Base-by-base conservation (phyloP, 2,113 vertebrate genomes). In the Alaudala cheleensis region DNA sequence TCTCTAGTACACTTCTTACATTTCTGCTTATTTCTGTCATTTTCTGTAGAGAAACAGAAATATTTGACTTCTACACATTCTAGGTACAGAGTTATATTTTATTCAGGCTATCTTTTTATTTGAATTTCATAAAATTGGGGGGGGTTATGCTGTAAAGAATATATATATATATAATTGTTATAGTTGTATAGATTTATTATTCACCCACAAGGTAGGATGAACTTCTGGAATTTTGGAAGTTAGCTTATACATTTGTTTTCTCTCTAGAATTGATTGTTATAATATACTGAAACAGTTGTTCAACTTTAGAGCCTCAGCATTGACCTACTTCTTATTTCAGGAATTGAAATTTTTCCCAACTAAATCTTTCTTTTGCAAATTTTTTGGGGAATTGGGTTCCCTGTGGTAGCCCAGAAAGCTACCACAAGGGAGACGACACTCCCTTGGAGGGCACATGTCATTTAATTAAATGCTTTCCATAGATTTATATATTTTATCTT, bases 291-390 rank as follows among this genome's bases (percentile, higher is more conserved):
- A 62, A 1, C 12, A 58, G 62, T n/a, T 23, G 31, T 56, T 42
- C 21, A 81, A 4, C 5, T 50, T 89, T 15, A 67, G 64, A 60
- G 1, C 6, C 6, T 69, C 57, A 47, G 44, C 21, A 10, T 56
- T 0, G 0, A 24, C 9, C 44, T 69, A 23, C 2, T 51, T 79
- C 8, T 74, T 60, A 58, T 71, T 85, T 62, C 10, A 70, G n/a
- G 24, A 69, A 11, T 1, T 45, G 2, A 53, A 15, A 4, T 40
- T 77, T 70, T 78, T n/a, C 4, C 37, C 24, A 64, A 15, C 2
- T 26, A 81, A 54, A 28, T 8, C 2, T 76, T 67, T 42, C 3
- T 31, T 49, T 25, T 31, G 5, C 2, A 57, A 47, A 40, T 31
- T 42, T 13, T 56, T 40, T 5, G 0, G 37, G 37, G 37, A 37